A percentile compares a stretch with the other conserved stretches of the same genome.
These are phyloP conservation scores for Montipora foliosa DNA, from an alignment of 64 coral and sea anemone species.

Conservation along the genomic window DNA sequence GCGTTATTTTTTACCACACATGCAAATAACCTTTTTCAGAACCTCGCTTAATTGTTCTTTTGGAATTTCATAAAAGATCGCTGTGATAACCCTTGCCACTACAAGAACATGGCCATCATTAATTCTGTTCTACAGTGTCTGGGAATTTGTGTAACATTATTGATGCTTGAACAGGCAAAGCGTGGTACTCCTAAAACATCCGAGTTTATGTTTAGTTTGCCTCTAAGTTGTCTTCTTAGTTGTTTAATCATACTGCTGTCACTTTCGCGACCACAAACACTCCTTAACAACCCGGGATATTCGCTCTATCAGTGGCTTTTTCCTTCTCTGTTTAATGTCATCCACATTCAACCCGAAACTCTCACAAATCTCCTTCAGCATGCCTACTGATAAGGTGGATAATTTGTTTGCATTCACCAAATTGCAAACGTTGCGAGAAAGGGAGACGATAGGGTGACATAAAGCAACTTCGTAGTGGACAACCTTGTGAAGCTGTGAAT, in stretches of 20 bases:
- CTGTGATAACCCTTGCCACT: slow-evolving; percentile 6
- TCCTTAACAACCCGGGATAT: slow-evolving; percentile 3
- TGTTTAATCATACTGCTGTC: slow-evolving; percentile 1
- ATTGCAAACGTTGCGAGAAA: slow-evolving; percentile 27
- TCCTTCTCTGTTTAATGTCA: slow-evolving; percentile 26
- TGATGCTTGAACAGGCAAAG: slow-evolving; percentile 5
- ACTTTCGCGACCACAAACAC: slow-evolving; percentile 9
- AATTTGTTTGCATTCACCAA: slow-evolving; percentile 32
- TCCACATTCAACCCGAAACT: slow-evolving; percentile 24
- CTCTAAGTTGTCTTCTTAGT: slow-evolving; percentile 27
- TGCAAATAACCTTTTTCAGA: not conserved
- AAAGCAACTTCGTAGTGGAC: slow-evolving; percentile 37
- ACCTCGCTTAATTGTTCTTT: not conserved
- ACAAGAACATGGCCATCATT: slow-evolving; percentile 14
- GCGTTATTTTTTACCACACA: not conserved
- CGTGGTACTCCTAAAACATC: slow-evolving; percentile 8
- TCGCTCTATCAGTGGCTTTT: slow-evolving; percentile 1
- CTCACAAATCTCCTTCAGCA: slow-evolving; percentile 48
- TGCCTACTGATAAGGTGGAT: slow-evolving; percentile 11
- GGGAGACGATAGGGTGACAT: slow-evolving; percentile 18
- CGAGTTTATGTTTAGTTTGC: slow-evolving; percentile 1
- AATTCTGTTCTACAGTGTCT: slow-evolving; percentile 5
- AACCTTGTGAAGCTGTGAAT: slow-evolving; percentile 4
- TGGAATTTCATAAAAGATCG: slow-evolving; percentile 8
- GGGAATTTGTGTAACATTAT: slow-evolving; percentile 15